A percentile compares a stretch with the other conserved stretches of the same genome.
Evolutionary conservation across 2,888 invertebrate genomes (phyloP).

Genomic region (Drosophila neotestacea): DNA sequence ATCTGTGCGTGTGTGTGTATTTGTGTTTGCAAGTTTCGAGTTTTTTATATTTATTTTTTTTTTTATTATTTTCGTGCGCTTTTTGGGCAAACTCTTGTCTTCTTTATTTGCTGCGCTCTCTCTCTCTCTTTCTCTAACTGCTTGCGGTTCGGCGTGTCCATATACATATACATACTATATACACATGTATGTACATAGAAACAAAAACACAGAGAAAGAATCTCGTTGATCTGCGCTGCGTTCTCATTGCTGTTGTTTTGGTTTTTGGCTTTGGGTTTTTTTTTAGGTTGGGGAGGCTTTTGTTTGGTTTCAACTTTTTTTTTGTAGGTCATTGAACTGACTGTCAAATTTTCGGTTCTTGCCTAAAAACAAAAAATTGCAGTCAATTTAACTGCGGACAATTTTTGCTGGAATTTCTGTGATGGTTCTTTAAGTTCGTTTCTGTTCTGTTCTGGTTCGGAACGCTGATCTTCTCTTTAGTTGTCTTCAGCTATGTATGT

Average conservation of each 20-base stretch:
- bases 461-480: constrained; percentile 3
- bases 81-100: constrained; percentile 57
- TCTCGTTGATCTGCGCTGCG: constrained; percentile 48
- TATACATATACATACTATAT: constrained; percentile 4
- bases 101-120: constrained; percentile 11
- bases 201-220: constrained; percentile 41
- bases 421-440: constrained; percentile 16
- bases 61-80: constrained; percentile 35
- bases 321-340: constrained; percentile 75
- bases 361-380: constrained; percentile 80
- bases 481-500: not conserved
- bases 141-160: not conserved
- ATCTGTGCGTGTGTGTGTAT: constrained; percentile 25
- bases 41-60: constrained; percentile 12
- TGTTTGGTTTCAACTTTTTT: constrained; percentile 67
- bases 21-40: constrained; percentile 56
- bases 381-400: constrained; percentile 69
- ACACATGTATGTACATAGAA: constrained; percentile 14
- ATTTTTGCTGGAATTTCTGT: constrained; percentile 59
- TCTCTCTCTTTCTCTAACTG: constrained; percentile 13
- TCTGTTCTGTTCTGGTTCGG: constrained; percentile 6
- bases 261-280: constrained; percentile 47
- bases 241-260: constrained; percentile 41
- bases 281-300: constrained; percentile 55
- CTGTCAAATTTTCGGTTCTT: constrained; percentile 59